Base-by-base conservation (phyloP, 2,797 vertebrate species). In the Rachycentron canadum region DNA sequence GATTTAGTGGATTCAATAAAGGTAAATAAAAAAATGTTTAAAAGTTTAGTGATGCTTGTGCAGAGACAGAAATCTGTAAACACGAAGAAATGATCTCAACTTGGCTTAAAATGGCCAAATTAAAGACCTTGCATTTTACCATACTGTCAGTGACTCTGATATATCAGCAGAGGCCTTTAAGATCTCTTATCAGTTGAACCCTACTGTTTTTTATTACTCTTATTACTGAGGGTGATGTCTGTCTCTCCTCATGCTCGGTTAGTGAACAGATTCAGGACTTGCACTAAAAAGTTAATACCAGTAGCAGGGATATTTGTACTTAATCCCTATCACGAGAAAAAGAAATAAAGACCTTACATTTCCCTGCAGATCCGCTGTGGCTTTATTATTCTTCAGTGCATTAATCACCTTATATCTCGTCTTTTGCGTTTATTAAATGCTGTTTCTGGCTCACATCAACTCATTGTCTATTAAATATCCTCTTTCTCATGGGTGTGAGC, bases 391-490 rank as follows among this genome's bases (percentile, higher is more conserved):
- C 86, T 86, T 82, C 81, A 21, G 60, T 84, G 84, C 86, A 86
- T 92, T 94, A 93, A 95, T 93, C 89, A 91, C 85, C 88, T 82
- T 81, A 76, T 84, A 80, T 91, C 88, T 90, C 63, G 63, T 87
- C 87, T 81, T 89, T 86, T 82, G 78, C 79, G 90, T 87, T 92
- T 91, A 93, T 94, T 95, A 95, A 96, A 96, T 92, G 88, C 91
- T 85, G 72, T 95, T 95, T 91, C 92, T 89, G 91, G 93, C 91
- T 91, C 87, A 92, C 92, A 93, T 95, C 88, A 92, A 82, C 95
- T 96, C 92, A 91, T 94, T 92, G 95, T 92, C 95, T 96, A 94
- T 95, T 92, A 94, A 96, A 95, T 95, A 94, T 86, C 81, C 66
- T 72, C 91, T 84, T 86, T 94, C 94, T 95, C 92, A 41, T 86